Percentiles rank a stretch among this genome's conserved stretches.
These are phyloP conservation scores for Coelopa frigida DNA, from an alignment of 1,140 invertebrate genomes.

Conservation along the genomic window DNA sequence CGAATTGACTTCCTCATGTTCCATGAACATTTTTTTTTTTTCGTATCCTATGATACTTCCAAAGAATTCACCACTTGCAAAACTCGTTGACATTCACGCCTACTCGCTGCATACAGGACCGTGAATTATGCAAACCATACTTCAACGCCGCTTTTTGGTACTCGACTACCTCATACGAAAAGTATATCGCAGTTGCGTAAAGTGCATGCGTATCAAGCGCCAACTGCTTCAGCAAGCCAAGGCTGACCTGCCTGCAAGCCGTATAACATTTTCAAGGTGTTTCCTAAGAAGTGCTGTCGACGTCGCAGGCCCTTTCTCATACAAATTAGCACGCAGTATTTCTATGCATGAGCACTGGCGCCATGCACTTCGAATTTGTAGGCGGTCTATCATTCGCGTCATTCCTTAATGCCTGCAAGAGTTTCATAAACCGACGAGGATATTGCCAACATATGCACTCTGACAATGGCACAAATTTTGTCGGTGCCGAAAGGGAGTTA, in stretches of 20 bases:
- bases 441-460: background rate
- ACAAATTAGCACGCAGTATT: background rate
- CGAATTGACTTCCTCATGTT: background rate
- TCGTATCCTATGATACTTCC: too few relatives aligned
- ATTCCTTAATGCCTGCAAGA: background rate
- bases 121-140: background rate
- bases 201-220: too few relatives aligned
- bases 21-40: background rate
- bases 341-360: background rate
- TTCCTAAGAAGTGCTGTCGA: background rate
- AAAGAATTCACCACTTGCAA: background rate
- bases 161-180: background rate
- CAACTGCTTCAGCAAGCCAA: too few relatives aligned
- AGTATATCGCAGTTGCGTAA: background rate
- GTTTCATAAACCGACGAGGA: background rate
- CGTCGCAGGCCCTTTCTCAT: background rate
- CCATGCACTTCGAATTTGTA: background rate
- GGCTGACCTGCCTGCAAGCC: background rate
- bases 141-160: background rate
- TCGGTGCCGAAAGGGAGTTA: background rate
- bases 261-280: background rate
- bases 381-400: background rate
- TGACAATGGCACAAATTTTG: constrained; percentile 8
- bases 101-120: background rate
- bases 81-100: background rate